phyloP scores from a whole-genome alignment of 2,888 invertebrate genomes.

The Mechanitis messenoides region DNA sequence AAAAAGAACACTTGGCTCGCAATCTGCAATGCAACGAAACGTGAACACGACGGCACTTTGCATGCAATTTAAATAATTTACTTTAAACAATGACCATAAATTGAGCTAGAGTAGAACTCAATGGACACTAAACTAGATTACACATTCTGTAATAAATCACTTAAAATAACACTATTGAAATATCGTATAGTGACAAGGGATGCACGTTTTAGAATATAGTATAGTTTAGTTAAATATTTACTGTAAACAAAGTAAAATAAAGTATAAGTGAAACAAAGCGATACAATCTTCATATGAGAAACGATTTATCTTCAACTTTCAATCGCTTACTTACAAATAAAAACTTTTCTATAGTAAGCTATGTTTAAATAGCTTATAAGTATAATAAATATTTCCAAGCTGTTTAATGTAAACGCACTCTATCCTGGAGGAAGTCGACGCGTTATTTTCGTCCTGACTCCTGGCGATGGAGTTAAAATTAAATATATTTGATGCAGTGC shows the following conservation, averaged over 20 bases:
- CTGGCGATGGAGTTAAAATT: slow-evolving; percentile 56
- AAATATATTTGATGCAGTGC: slow-evolving; percentile 65
- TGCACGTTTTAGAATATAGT: no score
- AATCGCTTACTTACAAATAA: not conserved
- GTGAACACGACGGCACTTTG: not conserved
- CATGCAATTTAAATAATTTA: slow-evolving; percentile 1
- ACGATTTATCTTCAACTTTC: not conserved
- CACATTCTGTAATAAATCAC: not conserved
- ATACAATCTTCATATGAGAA: not conserved
- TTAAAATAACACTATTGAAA: not conserved
- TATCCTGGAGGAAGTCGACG: slow-evolving; percentile 41
- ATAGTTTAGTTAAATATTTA: no score
- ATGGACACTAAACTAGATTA: slow-evolving; percentile 3
- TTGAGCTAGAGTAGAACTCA: not conserved
- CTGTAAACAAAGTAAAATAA: no score
- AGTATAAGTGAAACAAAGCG: not conserved
- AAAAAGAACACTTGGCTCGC: not conserved
- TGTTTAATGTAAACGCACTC: slow-evolving; percentile 1
- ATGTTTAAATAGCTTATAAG: no score
- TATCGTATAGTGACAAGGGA: not conserved
- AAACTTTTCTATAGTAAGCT: no score
- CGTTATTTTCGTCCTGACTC: slow-evolving; percentile 56
- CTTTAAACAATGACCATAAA: not conserved
- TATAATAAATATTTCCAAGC: not conserved
- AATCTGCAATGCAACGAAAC: not conserved